These are phyloP conservation scores for Mylabris sibirica DNA, from an alignment of 2,888 invertebrate species.

Conservation along the genomic window DNA sequence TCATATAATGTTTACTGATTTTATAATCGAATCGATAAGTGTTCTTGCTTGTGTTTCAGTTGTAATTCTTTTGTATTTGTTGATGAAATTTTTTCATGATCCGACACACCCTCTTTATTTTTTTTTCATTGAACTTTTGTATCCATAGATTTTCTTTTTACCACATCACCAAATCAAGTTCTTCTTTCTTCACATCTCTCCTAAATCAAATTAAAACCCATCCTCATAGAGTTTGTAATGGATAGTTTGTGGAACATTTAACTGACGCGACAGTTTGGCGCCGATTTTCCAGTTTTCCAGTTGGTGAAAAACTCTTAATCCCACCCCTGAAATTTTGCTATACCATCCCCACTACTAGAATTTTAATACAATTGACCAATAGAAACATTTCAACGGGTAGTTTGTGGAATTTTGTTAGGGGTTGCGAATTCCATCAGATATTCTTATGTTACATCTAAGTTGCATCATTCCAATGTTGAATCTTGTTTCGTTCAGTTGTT, in stretches of 20 bases:
- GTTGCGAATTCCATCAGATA: constrained; percentile 34
- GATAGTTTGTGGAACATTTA: constrained; percentile 55
- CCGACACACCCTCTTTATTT: neutral
- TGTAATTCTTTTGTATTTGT: neutral
- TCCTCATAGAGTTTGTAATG: constrained; percentile 51
- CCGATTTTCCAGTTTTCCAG: constrained; percentile 46
- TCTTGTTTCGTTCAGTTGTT: constrained; percentile 44
- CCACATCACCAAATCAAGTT: neutral
- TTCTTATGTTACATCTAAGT: constrained; percentile 41
- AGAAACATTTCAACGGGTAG: constrained; percentile 16
- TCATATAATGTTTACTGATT: neutral
- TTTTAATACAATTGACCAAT: constrained; percentile 32
- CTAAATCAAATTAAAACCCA: constrained; percentile 54
- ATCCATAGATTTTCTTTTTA: neutral
- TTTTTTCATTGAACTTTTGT: neutral
- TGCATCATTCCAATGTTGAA: constrained; percentile 50
- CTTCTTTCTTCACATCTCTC: constrained; percentile 16
- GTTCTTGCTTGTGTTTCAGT: neutral
- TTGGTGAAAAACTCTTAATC: constrained; percentile 34
- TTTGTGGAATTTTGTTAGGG: constrained; percentile 31
- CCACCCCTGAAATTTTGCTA: constrained; percentile 28
- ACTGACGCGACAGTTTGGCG: constrained; percentile 61
- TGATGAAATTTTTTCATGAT: neutral
- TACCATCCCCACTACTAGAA: neutral
- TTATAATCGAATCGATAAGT: neutral